These are phyloP conservation scores for Halichoerus grypus DNA, from an alignment of 2,113 vertebrate species.

Conservation along the genomic window DNA sequence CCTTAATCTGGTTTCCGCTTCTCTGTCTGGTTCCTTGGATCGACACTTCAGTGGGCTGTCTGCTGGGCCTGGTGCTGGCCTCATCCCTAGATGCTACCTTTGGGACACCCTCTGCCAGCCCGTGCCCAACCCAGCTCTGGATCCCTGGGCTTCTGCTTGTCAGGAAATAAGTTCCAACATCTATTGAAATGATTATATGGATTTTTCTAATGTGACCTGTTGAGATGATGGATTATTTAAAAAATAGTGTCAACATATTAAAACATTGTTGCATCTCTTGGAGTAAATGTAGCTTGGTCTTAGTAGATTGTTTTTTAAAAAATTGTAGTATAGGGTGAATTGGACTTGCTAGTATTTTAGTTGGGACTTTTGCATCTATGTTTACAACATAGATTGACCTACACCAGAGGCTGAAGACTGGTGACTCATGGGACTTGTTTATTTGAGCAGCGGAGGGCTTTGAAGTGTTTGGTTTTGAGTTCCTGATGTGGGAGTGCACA, in stretches of 20 bases:
- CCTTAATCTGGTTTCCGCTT: neutral
- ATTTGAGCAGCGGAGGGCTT: neutral
- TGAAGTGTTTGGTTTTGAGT: neutral
- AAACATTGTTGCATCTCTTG: slow-evolving; percentile 9
- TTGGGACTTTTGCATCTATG: neutral
- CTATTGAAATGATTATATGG: neutral
- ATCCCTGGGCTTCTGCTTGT: neutral
- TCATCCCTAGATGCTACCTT: neutral
- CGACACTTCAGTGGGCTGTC: neutral
- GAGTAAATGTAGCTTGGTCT: neutral
- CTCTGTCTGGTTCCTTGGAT: neutral
- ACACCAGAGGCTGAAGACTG: neutral
- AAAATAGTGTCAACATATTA: neutral
- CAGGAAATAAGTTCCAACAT: neutral
- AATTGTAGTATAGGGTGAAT: neutral
- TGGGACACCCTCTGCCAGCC: neutral
- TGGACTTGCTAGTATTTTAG: slow-evolving; percentile 16
- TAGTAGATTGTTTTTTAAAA: neutral
- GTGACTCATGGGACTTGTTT: neutral
- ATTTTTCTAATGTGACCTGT: neutral
- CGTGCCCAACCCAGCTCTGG: neutral
- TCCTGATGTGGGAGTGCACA: neutral
- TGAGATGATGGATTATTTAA: neutral
- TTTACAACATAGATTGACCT: neutral
- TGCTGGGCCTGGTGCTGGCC: neutral